Evolutionary conservation across 1,140 invertebrate genomes (phyloP).

Genomic region (Telenomus remus): DNA sequence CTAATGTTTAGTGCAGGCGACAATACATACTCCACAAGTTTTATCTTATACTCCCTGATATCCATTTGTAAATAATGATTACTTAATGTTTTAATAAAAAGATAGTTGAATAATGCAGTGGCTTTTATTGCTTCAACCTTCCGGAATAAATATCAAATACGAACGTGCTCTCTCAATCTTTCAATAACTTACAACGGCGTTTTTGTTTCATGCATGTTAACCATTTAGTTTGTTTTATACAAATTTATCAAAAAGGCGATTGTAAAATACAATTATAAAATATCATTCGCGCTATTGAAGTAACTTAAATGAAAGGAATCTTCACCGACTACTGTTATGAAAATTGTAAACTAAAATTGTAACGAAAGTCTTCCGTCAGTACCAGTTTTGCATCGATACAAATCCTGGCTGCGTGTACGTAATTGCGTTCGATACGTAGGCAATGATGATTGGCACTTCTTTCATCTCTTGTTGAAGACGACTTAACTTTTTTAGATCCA

Average conservation of each 20-base stretch:
- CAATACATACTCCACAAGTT: constrained; percentile 40
- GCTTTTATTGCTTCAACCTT: constrained; percentile 20
- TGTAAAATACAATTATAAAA: no score
- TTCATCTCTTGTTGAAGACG: constrained; percentile 49
- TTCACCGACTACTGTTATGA: no score
- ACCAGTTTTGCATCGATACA: constrained; percentile 45
- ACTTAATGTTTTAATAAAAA: constrained; percentile 73
- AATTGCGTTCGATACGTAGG: constrained; percentile 48
- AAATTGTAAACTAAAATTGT: constrained; percentile 6
- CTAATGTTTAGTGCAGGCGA: constrained; percentile 44
- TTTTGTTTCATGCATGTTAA: no score
- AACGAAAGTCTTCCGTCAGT: constrained; percentile 8
- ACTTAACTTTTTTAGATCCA: constrained; percentile 45
- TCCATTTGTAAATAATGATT: constrained; percentile 73
- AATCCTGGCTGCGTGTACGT: constrained; percentile 42
- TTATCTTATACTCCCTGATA: constrained; percentile 53
- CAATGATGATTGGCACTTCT: constrained; percentile 52
- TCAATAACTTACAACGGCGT: background rate
- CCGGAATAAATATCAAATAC: constrained; percentile 26
- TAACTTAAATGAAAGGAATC: no score
- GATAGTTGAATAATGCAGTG: constrained; percentile 57
- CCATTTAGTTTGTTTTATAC: no score
- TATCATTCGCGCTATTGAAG: no score
- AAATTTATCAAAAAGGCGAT: constrained; percentile 14
- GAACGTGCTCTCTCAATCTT: constrained; percentile 13